These are phyloP conservation scores for Datnioides undecimradiatus DNA, from an alignment of 2,113 vertebrate species.

Conservation along the genomic window DNA sequence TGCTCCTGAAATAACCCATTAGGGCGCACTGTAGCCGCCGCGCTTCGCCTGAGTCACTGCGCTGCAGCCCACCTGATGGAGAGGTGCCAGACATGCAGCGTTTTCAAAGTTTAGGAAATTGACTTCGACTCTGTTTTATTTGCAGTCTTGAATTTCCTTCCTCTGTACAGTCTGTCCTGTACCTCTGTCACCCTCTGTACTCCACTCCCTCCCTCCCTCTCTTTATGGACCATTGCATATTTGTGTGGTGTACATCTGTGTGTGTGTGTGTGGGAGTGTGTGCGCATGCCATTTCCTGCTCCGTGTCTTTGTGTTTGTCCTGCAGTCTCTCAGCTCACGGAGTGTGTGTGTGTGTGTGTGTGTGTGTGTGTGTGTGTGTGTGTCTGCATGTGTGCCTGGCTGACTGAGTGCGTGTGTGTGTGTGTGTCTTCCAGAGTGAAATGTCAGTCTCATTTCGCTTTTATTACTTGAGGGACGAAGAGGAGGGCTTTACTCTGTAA, in stretches of 20 bases:
- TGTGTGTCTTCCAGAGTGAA: conserved; percentile 73
- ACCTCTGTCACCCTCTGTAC: neutral
- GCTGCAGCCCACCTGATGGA: neutral
- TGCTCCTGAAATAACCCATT: neutral
- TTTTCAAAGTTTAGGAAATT: conserved; percentile 25
- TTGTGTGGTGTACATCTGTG: neutral
- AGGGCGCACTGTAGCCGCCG: neutral
- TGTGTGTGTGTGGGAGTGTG: neutral
- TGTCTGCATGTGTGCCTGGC: no score
- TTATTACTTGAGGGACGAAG: conserved; percentile 83
- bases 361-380: no score
- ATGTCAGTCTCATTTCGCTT: conserved; percentile 81
- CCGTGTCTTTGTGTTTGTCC: conserved; percentile 29
- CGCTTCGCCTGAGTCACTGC: neutral
- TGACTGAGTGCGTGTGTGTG: conserved; percentile 14
- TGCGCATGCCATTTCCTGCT: conserved; percentile 19
- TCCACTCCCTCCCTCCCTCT: neutral
- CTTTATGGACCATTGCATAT: conserved; percentile 2
- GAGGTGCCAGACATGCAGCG: no score
- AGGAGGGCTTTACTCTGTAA: conserved; percentile 75
- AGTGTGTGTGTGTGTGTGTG: conserved; percentile 22
- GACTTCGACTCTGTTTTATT: conserved; percentile 3
- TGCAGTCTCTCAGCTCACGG: conserved; percentile 30
- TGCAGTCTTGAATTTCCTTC: neutral
- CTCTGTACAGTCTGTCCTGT: conserved; percentile 4